These are phyloP conservation scores for Habropoda laboriosa DNA, from an alignment of 1,140 invertebrate species.

Conservation along the genomic window DNA sequence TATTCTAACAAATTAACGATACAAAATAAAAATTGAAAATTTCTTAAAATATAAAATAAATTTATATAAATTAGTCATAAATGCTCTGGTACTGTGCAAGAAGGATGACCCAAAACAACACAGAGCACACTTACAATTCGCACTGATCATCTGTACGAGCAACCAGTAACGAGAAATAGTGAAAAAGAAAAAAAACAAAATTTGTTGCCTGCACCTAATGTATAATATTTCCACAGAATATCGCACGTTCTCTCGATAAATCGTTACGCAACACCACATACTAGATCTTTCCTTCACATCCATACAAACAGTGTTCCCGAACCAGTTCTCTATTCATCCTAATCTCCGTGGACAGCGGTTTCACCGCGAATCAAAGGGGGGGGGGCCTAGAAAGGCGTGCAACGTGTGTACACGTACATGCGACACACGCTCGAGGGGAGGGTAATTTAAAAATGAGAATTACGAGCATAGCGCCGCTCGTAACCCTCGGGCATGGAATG, in stretches of 20 bases:
- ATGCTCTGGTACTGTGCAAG: too few species aligned
- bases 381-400: slow-evolving; percentile 3
- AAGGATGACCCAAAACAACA: too few species aligned
- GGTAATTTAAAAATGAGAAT: slow-evolving; percentile 40
- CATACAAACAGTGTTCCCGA: not conserved
- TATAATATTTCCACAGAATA: not conserved
- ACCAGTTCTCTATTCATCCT: not conserved
- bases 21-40: too few species aligned
- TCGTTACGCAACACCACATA: not conserved
- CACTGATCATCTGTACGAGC: too few species aligned
- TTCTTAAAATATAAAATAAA: too few species aligned
- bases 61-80: too few species aligned
- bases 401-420: not conserved
- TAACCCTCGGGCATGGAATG: slow-evolving; percentile 53
- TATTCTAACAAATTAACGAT: too few species aligned
- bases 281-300: too few species aligned
- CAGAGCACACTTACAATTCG: too few species aligned
- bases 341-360: slow-evolving; percentile 4
- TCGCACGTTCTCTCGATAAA: not conserved
- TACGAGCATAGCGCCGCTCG: slow-evolving; percentile 29
- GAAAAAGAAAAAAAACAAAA: too few species aligned
- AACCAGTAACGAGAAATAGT: too few species aligned
- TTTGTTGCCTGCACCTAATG: too few species aligned
- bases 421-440: not conserved
- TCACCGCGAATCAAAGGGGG: not conserved